Evolutionary conservation across 2,888 invertebrate species (phyloP).

Genomic region (Drosophila nigritarsus): DNA sequence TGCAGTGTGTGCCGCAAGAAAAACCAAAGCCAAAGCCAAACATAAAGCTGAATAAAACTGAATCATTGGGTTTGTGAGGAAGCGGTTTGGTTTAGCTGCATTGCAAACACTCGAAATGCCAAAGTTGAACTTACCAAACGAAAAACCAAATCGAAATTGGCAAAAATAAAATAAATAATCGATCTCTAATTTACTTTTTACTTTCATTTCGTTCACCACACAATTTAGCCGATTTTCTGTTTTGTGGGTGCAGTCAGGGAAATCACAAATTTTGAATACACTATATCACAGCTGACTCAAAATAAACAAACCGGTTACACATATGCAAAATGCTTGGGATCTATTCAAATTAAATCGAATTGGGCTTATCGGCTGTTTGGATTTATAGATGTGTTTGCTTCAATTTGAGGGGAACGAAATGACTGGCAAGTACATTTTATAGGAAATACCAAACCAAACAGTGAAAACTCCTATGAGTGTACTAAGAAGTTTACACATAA

Average conservation of each 20-base stretch:
- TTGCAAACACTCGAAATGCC: constrained; percentile 59
- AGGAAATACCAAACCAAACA: constrained; percentile 40
- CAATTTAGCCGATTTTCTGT: background rate
- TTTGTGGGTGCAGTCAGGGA: constrained; percentile 37
- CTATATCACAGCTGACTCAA: background rate
- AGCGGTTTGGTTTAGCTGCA: constrained; percentile 12
- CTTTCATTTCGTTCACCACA: constrained; percentile 38
- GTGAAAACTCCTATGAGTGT: constrained; percentile 17
- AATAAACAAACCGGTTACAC: constrained; percentile 23
- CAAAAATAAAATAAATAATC: constrained; percentile 12
- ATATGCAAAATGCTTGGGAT: constrained; percentile 31
- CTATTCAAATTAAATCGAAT: constrained; percentile 57
- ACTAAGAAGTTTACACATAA: background rate
- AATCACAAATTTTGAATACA: constrained; percentile 15
- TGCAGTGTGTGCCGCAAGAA: constrained; percentile 52
- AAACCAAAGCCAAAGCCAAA: constrained; percentile 30
- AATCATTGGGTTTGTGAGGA: constrained; percentile 63
- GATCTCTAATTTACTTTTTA: constrained; percentile 49
- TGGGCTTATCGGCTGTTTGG: constrained; percentile 37
- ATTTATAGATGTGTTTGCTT: constrained; percentile 12
- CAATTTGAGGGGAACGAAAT: constrained; percentile 11
- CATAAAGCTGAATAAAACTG: constrained; percentile 37
- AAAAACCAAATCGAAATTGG: constrained; percentile 20
- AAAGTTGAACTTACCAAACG: constrained; percentile 56
- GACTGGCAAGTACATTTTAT: constrained; percentile 31